Base-by-base conservation (phyloP, 2,797 vertebrate genomes). In the Numenius phaeopus region DNA sequence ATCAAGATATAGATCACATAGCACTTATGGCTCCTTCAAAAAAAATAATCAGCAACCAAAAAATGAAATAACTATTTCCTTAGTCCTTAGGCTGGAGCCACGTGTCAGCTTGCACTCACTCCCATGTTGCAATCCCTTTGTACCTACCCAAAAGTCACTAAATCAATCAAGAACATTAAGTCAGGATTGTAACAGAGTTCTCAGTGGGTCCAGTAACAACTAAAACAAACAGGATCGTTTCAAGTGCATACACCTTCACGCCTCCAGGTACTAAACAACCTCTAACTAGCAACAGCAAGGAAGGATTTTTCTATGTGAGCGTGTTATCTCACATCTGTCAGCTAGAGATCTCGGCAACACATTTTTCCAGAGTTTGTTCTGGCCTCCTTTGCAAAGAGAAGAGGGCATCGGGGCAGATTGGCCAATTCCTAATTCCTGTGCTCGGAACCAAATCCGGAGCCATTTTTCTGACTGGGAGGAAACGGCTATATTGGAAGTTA, bases 371-470 rank as follows among this genome's bases (percentile, higher is more conserved):
- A 18, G 11, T 46, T 81, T 32, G 4, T 27, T 49, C 57, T 34
- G 55, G n/a, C 34, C 19, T 50, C 57, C 39, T 15, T 39, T 2
- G 0, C 13, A 21, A 26, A 83, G 27, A 32, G 58, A 14, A 44
- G 2, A 12, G 54, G 79, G 11, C 24, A 4, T 0, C 0, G 4
- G 4, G 59, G 44, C 6, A 69, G 1, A 70, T n/a, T 0, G 0
- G 5, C 11, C 3, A 0, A 19, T 32, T 19, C 19, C 27, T 3
- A 29, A 34, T 26, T 30, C 46, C 72, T 20, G 17, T 15, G 54
- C 37, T 52, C 50, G 52, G n/a, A 81, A 14, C 20, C 18, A 26
- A 19, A 40, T 2, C 20, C 3, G 0, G 62, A 34, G 34, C 5
- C 0, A 0, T 5, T 54, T 58, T 34, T 18, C 52, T 8, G 0